A percentile compares a stretch with the other conserved stretches of the same genome.
Conservation (phyloP, 92 coral and sea anemone genomes). For the Metridium senile region DNA sequence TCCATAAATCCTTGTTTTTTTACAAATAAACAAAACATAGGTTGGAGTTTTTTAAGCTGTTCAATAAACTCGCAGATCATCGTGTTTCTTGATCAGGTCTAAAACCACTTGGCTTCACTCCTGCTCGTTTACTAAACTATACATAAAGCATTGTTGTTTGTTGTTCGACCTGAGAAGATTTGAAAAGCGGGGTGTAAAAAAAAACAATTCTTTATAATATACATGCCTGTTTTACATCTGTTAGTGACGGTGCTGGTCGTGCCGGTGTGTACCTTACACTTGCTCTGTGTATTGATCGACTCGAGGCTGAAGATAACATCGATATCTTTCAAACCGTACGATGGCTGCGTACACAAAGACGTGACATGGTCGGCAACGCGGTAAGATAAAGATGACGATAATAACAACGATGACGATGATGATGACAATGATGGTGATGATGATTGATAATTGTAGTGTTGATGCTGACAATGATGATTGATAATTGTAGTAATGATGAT, state of each 20-base stretch:
- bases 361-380: conserved; percentile 61
- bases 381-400: conserved; percentile 38
- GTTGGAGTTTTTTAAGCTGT: no score
- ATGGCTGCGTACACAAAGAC: conserved; percentile 81
- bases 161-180: no score
- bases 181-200: no score
- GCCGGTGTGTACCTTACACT: conserved; percentile 76
- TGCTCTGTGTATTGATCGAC: conserved; percentile 71
- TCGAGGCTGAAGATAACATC: conserved; percentile 74
- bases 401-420: background rate
- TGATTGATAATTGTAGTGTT: background rate
- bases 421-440: background rate
- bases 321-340: conserved; percentile 80
- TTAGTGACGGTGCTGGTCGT: conserved; percentile 79
- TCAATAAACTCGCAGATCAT: no score
- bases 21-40: no score
- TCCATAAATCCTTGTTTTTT: no score
- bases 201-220: background rate
- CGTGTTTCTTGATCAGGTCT: no score
- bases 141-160: no score
- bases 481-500: no score
- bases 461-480: background rate
- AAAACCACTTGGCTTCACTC: no score
- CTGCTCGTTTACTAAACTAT: no score
- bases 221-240: background rate